Base-by-base conservation (phyloP, 2,797 vertebrate species). In the Sebastes iracundus region DNA sequence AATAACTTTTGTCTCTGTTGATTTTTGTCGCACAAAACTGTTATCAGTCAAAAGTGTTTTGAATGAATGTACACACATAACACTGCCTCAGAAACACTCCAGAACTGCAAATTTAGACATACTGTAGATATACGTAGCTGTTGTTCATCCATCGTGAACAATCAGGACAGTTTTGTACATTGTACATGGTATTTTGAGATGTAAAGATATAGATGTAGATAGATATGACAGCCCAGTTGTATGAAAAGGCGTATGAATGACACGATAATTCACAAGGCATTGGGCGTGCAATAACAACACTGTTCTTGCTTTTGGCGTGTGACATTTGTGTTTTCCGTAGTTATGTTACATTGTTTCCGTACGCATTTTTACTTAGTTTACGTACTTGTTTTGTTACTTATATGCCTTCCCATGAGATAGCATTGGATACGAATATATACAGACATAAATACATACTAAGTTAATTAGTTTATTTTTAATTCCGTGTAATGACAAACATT, bases 1-100 rank as follows among this genome's bases (percentile, higher is more conserved):
- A 91, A 93, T 90, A 69, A 62, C 20, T 64, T 79, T 42, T 66
- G 84, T 87, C 60, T 74, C 60, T 80, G 79, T 79, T 63, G 42
- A 63, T 86, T 92, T 86, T 83, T 85, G 61, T 80, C 0, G 0
- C 13, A 6, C 18, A 20, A 42, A 42, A 2, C 9, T 49, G 14
- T 65, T 33, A 23, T 4, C 53, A 28, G 33, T 76, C 6, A 72
- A 33, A 81, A 27, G 30, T 60, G 13, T 10, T 65, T 56, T 52
- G 20, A 82, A 59, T 60, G 22, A 82, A 62, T 12, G 30, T 14
- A 75, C 64, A 58, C 32, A 77, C 30, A 60, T 18, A 5, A 32
- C 59, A 30, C 78, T 74, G 53, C 63, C 49, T 68, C 64, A 72
- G 28, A 81, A 76, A 68, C 80, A 68, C 18, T 25, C 42, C 7